Percentiles rank a stretch among this genome's conserved stretches.
Evolutionary conservation across 2,888 invertebrate species (phyloP).

Genomic region (Pachydiplax longipennis): DNA sequence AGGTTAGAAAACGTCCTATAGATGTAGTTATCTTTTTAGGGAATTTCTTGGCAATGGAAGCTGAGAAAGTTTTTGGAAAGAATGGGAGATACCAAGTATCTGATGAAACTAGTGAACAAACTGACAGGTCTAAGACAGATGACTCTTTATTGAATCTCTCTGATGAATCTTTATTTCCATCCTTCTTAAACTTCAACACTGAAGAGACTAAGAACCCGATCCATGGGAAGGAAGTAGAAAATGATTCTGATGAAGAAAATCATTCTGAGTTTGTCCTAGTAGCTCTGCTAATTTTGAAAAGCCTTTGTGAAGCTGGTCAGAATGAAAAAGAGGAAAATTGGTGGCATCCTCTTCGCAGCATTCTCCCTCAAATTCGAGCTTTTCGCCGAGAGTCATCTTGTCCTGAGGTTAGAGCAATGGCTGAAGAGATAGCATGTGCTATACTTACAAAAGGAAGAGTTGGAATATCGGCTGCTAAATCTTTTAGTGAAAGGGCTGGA

Average conservation of each 20-base stretch:
- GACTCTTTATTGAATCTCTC: constrained; percentile 54
- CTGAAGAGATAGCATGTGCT: constrained; percentile 27
- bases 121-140: constrained; percentile 57
- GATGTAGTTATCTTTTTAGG: constrained; percentile 57
- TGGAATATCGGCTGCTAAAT: background rate
- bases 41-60: constrained; percentile 55
- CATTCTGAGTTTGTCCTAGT: constrained; percentile 20
- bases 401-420: constrained; percentile 27
- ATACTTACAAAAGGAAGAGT: background rate
- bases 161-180: constrained; percentile 37
- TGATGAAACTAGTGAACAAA: constrained; percentile 48
- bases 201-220: background rate
- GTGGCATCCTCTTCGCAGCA: background rate
- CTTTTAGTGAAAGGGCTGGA: background rate
- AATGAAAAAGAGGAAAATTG: background rate
- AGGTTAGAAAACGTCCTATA: constrained; percentile 56
- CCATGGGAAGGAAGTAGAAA: background rate
- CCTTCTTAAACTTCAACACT: background rate
- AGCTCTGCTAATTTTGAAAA: constrained; percentile 20
- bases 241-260: background rate
- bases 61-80: constrained; percentile 47
- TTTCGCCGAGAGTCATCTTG: constrained; percentile 20
- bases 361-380: constrained; percentile 1
- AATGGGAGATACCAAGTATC: constrained; percentile 40
- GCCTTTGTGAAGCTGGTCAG: background rate